These are phyloP conservation scores for Clarias platycephalus DNA, from an alignment of 2,797 vertebrate genomes.

Conservation along the genomic window DNA sequence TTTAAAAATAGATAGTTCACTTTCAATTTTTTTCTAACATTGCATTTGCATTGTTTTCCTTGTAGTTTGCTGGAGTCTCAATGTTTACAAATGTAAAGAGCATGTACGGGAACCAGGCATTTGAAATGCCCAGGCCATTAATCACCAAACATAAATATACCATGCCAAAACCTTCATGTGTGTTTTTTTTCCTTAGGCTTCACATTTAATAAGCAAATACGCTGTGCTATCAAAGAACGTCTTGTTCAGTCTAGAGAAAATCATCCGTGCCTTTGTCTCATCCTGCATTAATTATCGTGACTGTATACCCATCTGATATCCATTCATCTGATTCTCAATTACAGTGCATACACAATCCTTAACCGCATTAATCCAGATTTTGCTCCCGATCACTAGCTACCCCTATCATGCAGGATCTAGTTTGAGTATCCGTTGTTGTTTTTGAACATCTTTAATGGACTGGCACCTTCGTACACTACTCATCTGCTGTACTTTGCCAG, in stretches of 20 bases:
- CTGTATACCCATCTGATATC: conserved; percentile 3
- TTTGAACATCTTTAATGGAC: conserved; percentile 12
- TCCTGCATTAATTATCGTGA: conserved; percentile 3
- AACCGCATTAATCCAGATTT: neutral
- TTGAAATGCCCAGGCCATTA: neutral
- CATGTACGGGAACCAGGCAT: neutral
- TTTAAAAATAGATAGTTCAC: neutral
- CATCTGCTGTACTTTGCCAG: neutral
- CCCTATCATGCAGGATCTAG: neutral
- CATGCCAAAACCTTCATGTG: neutral
- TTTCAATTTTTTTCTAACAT: too few species aligned
- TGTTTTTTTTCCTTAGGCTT: neutral
- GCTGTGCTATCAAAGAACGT: neutral
- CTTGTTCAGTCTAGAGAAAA: neutral
- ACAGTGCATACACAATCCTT: neutral
- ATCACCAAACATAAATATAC: neutral
- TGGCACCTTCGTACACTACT: neutral
- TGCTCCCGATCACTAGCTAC: neutral
- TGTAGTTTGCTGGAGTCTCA: neutral
- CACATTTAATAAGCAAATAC: neutral
- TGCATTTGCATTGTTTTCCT: neutral
- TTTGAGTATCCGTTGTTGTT: neutral
- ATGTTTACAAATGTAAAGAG: neutral
- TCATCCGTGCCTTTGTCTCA: conserved; percentile 3
- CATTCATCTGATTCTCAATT: neutral